phyloP scores from a whole-genome alignment of 2,113 vertebrate species.

The Megaleporinus macrocephalus region DNA sequence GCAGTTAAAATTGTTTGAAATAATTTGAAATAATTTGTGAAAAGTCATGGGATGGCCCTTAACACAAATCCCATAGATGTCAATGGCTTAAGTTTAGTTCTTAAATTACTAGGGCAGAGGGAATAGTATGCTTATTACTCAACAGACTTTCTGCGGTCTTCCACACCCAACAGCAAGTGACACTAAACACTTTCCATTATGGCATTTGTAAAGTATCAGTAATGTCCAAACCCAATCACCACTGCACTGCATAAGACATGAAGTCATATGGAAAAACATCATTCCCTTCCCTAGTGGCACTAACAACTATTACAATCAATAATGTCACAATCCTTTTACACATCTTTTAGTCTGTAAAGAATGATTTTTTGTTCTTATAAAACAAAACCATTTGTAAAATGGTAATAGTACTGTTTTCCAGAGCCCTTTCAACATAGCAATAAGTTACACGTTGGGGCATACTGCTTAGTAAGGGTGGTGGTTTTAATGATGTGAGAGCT shows the following conservation, averaged over 20 bases:
- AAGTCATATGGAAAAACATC: background rate
- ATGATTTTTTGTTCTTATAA: background rate
- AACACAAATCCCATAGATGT: background rate
- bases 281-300: background rate
- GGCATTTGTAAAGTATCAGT: background rate
- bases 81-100: background rate
- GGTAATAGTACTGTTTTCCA: background rate
- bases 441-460: background rate
- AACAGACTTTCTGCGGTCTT: background rate
- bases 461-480: background rate
- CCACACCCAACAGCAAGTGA: background rate
- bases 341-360: background rate
- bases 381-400: slow-evolving; percentile 23
- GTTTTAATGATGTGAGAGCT: slow-evolving; percentile 4
- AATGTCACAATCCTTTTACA: background rate
- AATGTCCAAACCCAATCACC: background rate
- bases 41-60: background rate
- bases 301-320: background rate
- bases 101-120: background rate
- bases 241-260: background rate
- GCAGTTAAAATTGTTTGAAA: background rate
- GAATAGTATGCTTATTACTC: background rate
- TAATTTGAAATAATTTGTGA: background rate
- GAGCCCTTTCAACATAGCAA: background rate
- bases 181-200: background rate